Percentiles rank a stretch among this genome's conserved stretches.
These are phyloP conservation scores for Saccopteryx bilineata DNA, from an alignment of 2,113 vertebrate species.

Conservation along the genomic window DNA sequence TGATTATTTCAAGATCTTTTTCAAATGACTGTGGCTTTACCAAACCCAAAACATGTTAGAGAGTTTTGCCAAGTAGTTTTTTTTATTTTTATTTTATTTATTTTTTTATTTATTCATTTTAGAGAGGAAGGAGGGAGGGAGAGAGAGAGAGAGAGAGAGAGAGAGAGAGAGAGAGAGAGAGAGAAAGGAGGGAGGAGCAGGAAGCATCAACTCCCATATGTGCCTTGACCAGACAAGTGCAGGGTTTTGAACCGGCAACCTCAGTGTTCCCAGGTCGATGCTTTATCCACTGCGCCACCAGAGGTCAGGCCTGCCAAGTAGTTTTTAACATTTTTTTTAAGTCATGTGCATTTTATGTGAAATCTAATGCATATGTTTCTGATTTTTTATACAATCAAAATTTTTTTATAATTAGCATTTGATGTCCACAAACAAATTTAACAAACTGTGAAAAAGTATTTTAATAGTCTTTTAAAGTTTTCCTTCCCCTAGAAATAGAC, in stretches of 20 bases:
- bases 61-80: conserved; percentile 67
- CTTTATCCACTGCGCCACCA: too few species aligned
- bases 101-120: too few species aligned
- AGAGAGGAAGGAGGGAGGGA: too few species aligned
- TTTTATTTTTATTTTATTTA: too few species aligned
- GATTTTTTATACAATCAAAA: conserved; percentile 64
- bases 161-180: too few species aligned
- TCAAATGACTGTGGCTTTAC: conserved; percentile 63
- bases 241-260: too few species aligned
- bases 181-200: too few species aligned
- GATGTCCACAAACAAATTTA: conserved; percentile 49
- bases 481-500: conserved; percentile 56
- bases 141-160: too few species aligned
- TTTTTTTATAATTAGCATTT: conserved; percentile 60
- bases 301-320: too few species aligned
- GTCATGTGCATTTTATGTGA: conserved; percentile 60
- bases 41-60: conserved; percentile 60
- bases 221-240: too few species aligned
- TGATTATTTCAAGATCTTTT: conserved; percentile 71
- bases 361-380: conserved; percentile 65
- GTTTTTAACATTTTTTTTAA: conserved; percentile 67
- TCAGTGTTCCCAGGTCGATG: too few species aligned
- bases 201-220: too few species aligned
- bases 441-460: neutral
- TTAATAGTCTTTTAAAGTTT: conserved; percentile 47